A percentile compares a stretch with the other conserved stretches of the same genome.
Conservation (phyloP, 2,797 vertebrate species). For the Lophius americanus region DNA sequence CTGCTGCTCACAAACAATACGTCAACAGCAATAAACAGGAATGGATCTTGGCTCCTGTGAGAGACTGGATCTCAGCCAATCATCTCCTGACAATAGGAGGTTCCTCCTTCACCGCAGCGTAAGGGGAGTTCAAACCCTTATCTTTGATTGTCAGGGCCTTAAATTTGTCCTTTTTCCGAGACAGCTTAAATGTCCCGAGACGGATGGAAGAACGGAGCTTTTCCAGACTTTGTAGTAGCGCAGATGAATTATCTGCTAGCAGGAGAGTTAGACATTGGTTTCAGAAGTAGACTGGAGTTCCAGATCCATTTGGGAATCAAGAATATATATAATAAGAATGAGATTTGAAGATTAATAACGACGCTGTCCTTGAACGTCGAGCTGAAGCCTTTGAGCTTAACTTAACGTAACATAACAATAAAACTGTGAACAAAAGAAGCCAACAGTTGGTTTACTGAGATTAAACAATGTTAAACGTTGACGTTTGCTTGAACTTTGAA, state of each 20-base stretch:
- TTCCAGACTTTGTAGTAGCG: neutral
- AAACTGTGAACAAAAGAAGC: neutral
- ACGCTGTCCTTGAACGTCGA: neutral
- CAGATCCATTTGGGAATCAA: no score
- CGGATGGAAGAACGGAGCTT: neutral
- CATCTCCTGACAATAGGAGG: neutral
- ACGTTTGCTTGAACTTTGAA: neutral
- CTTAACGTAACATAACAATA: neutral
- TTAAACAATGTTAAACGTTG: neutral
- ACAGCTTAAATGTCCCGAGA: neutral
- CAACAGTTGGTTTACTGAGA: neutral
- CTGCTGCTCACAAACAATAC: slow-evolving; percentile 1
- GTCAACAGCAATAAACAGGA: neutral
- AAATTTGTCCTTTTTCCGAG: neutral
- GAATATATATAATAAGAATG: no score
- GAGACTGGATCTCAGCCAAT: slow-evolving; percentile 24
- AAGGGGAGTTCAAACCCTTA: slow-evolving; percentile 7
- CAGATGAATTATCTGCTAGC: neutral
- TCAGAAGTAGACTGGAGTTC: no score
- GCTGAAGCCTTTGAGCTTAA: neutral
- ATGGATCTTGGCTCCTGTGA: neutral
- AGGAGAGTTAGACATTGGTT: neutral
- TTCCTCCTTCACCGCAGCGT: slow-evolving; percentile 1
- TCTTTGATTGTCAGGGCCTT: neutral
- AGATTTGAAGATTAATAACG: no score